Conservation (phyloP, 2,113 vertebrate species). For the Collichthys lucidus region DNA sequence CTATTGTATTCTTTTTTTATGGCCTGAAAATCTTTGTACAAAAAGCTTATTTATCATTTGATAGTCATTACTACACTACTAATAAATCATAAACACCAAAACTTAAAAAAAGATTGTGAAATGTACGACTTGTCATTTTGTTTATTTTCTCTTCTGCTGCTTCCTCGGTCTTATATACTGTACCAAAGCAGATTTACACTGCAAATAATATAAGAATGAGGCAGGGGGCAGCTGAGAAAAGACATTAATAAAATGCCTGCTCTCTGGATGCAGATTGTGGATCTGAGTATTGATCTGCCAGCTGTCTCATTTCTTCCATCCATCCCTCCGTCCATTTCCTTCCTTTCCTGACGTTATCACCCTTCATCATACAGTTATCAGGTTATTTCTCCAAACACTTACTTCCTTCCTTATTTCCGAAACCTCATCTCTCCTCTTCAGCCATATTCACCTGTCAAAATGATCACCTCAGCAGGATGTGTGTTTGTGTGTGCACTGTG, state of each 20-base stretch:
- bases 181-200: slow-evolving; percentile 5
- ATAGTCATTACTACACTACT: background rate
- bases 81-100: background rate
- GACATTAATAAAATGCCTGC: slow-evolving; percentile 50
- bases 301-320: slow-evolving; percentile 56
- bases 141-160: background rate
- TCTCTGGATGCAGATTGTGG: slow-evolving; percentile 77
- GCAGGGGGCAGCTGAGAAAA: background rate
- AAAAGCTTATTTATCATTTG: background rate
- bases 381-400: slow-evolving; percentile 72
- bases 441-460: slow-evolving; percentile 78
- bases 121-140: background rate
- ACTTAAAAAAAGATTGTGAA: background rate
- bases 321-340: slow-evolving; percentile 64
- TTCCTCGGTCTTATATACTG: background rate
- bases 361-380: slow-evolving; percentile 82
- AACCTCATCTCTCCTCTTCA: slow-evolving; percentile 55
- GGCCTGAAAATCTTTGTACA: background rate
- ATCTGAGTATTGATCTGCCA: slow-evolving; percentile 78
- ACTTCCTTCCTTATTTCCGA: slow-evolving; percentile 52
- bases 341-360: slow-evolving; percentile 76
- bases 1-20: background rate
- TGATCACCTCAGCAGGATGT: slow-evolving; percentile 55
- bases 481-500: slow-evolving; percentile 29
- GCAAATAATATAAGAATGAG: background rate